Evolutionary conservation across 2,888 invertebrate species (phyloP).

Genomic region (Anaspis maculata): DNA sequence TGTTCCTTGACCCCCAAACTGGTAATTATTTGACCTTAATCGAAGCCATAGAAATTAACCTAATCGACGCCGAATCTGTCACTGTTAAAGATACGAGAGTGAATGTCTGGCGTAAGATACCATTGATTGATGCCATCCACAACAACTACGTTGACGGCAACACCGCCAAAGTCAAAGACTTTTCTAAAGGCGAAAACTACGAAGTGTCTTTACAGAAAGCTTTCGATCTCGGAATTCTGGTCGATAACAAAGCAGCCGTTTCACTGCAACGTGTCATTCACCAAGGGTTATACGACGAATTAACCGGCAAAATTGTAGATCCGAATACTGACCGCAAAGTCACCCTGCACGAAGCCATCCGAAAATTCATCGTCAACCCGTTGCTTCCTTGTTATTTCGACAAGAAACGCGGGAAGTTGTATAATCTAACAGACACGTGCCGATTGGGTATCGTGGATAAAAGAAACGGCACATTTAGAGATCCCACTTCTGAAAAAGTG

Average conservation of each 20-base stretch:
- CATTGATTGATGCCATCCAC: conserved; percentile 70
- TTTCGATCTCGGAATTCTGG: conserved; percentile 68
- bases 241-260: conserved; percentile 73
- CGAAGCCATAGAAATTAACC: conserved; percentile 71
- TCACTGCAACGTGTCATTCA: conserved; percentile 79
- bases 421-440: conserved; percentile 72
- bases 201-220: conserved; percentile 68
- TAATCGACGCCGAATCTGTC: conserved; percentile 78
- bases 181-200: conserved; percentile 51
- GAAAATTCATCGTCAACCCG: conserved; percentile 72
- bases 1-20: conserved; percentile 74
- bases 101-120: conserved; percentile 68
- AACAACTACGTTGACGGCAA: conserved; percentile 65
- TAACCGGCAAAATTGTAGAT: conserved; percentile 74
- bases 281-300: conserved; percentile 76
- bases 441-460: conserved; percentile 73
- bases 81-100: conserved; percentile 70
- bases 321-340: conserved; percentile 69
- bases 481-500: conserved; percentile 57
- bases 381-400: conserved; percentile 75
- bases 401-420: conserved; percentile 60
- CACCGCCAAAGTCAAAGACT: conserved; percentile 63
- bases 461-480: conserved; percentile 67
- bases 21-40: conserved; percentile 70
- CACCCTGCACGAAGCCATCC: conserved; percentile 75